Evolutionary conservation across 2,113 vertebrate genomes (phyloP).

Genomic region (Peromyscus californicus): DNA sequence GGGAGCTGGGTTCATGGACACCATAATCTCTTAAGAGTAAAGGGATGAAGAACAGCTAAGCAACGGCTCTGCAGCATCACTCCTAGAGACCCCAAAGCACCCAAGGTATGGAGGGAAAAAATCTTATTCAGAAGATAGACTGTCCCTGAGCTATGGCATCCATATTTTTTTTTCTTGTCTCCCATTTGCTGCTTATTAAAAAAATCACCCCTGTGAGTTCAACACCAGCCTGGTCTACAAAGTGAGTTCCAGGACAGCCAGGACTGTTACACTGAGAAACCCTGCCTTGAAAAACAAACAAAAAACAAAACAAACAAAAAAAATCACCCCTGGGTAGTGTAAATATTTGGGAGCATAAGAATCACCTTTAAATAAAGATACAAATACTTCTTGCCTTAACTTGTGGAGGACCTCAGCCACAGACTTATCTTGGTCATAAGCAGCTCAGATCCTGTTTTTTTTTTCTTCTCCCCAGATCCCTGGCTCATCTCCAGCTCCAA

Average conservation of each 20-base stretch:
- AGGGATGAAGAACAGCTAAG: background rate
- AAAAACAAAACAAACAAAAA: background rate
- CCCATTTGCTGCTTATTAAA: background rate
- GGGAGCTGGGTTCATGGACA: background rate
- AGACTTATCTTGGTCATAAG: background rate
- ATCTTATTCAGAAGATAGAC: background rate
- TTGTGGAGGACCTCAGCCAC: background rate
- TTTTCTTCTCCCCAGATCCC: background rate
- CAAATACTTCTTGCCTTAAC: background rate
- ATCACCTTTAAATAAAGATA: slow-evolving; percentile 35
- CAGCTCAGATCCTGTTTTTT: background rate
- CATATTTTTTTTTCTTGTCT: slow-evolving; percentile 35
- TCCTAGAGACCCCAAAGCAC: background rate
- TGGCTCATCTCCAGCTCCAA: background rate
- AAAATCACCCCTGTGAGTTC: background rate
- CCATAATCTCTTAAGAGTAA: background rate
- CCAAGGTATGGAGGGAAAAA: background rate
- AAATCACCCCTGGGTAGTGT: background rate
- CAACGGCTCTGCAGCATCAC: background rate
- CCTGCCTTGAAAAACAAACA: too few relatives aligned
- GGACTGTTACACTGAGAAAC: too few relatives aligned
- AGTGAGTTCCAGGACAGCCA: too few relatives aligned
- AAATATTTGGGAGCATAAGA: background rate
- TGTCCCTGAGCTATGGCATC: background rate
- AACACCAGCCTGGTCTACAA: too few relatives aligned